Conservation (phyloP, 2,888 invertebrate species). For the Trichogramma evanescens region DNA sequence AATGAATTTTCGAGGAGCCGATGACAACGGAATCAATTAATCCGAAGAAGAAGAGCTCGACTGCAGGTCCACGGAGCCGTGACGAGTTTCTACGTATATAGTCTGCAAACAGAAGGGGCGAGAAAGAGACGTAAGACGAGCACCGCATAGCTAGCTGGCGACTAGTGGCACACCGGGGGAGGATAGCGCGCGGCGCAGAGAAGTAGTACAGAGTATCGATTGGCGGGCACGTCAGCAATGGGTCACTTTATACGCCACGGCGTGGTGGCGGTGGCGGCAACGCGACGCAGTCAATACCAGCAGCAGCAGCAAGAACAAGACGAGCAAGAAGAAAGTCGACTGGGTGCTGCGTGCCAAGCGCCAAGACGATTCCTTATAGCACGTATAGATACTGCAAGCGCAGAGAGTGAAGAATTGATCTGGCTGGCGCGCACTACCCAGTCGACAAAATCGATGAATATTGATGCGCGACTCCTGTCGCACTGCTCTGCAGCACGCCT, state of each 20-base stretch:
- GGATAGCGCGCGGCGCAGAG: not conserved
- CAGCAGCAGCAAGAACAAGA: not conserved
- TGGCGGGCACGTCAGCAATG: constrained; percentile 27
- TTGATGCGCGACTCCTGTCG: constrained; percentile 6
- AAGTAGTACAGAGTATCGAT: constrained; percentile 24
- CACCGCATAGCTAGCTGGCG: not conserved
- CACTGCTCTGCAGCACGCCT: too few species aligned
- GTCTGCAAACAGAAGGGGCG: not conserved
- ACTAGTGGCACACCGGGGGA: not conserved
- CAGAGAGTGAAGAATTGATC: not conserved
- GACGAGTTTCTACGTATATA: too few species aligned
- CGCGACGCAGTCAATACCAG: not conserved
- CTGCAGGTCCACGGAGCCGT: too few species aligned
- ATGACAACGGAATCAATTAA: too few species aligned
- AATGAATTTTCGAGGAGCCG: too few species aligned
- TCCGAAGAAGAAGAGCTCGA: too few species aligned
- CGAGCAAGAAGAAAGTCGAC: not conserved
- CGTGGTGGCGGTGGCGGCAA: not conserved
- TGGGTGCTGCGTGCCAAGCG: not conserved
- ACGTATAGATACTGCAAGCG: not conserved
- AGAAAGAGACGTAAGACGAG: not conserved
- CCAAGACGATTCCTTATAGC: not conserved
- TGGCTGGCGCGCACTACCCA: not conserved
- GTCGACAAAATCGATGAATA: constrained; percentile 18
- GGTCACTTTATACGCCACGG: constrained; percentile 25